These are phyloP conservation scores for Dryoscopus gambensis DNA, from an alignment of 2,113 vertebrate genomes.

Conservation along the genomic window DNA sequence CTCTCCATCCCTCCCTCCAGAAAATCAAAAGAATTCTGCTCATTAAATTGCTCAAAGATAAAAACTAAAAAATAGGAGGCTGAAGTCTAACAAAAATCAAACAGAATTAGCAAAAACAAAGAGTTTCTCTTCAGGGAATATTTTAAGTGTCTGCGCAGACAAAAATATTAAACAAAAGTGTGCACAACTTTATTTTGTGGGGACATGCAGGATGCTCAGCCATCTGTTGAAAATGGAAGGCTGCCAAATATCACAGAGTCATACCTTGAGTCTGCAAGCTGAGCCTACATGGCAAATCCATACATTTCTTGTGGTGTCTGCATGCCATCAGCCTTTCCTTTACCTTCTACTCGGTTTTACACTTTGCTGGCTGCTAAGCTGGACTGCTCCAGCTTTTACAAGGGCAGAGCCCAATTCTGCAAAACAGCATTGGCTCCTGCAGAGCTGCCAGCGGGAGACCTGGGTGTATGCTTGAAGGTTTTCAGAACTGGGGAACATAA, in stretches of 20 bases:
- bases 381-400: not conserved
- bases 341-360: not conserved
- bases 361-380: not conserved
- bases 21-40: not conserved
- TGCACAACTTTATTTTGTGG: not conserved
- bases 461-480: not conserved
- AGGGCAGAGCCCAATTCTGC: not conserved
- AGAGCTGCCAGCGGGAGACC: not conserved
- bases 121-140: not conserved
- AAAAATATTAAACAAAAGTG: not conserved
- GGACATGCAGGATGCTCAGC: not conserved
- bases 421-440: not conserved
- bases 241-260: constrained; percentile 28
- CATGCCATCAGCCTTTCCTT: not conserved
- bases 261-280: not conserved
- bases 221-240: not conserved
- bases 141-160: not conserved
- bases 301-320: not conserved
- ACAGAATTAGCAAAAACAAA: not conserved
- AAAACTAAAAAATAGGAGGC: not conserved
- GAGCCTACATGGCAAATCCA: not conserved
- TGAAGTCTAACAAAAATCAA: not conserved
- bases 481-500: not conserved
- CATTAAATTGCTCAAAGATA: not conserved
- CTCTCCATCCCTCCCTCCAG: not conserved